Evolutionary conservation across 2,113 vertebrate genomes (phyloP).

Genomic region (Catagonus wagneri): DNA sequence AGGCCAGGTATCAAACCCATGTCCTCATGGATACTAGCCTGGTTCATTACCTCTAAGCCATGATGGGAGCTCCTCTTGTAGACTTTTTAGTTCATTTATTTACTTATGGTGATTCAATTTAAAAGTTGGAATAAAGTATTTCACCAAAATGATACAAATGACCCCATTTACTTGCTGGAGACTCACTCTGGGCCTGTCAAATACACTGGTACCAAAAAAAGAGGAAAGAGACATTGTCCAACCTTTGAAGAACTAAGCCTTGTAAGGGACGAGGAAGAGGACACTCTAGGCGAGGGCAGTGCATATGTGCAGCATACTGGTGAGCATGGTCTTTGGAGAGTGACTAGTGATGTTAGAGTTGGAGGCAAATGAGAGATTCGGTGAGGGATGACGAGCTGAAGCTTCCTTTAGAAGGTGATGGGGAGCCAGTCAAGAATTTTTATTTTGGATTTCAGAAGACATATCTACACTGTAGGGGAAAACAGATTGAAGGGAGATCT

Average conservation of each 20-base stretch:
- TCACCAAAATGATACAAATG: neutral
- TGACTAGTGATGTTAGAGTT: neutral
- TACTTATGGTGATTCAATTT: neutral
- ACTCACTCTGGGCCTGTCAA: neutral
- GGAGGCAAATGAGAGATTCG: neutral
- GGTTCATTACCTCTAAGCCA: no score
- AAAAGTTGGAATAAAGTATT: neutral
- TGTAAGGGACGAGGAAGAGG: neutral
- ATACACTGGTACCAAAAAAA: neutral
- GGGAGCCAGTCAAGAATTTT: neutral
- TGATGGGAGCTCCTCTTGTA: neutral
- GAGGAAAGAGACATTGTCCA: neutral
- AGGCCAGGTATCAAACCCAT: no score
- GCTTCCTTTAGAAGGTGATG: neutral
- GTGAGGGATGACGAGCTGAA: neutral
- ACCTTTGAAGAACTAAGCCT: neutral
- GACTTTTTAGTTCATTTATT: neutral
- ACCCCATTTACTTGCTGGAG: neutral
- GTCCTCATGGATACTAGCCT: no score
- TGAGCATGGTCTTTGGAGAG: neutral
- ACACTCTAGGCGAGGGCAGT: no score
- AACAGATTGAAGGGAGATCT: neutral
- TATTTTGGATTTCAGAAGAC: conserved; percentile 3
- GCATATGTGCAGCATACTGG: neutral
- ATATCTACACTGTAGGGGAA: neutral